Evolutionary conservation across 1,140 invertebrate species (phyloP), one percentile per base, ranked within the genome.

Genomic region (Tribolium castaneum): DNA sequence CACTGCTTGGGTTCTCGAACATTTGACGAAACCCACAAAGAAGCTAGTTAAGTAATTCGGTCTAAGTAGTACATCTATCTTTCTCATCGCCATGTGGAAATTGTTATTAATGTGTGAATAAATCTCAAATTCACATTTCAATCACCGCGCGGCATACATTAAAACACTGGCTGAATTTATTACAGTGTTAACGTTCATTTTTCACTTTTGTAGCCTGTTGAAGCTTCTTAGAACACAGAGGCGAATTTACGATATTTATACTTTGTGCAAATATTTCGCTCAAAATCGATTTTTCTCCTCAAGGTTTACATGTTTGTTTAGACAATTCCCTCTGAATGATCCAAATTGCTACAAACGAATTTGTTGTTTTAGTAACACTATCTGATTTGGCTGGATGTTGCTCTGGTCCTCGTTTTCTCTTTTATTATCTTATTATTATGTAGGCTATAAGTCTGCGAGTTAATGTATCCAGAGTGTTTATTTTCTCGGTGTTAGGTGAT

Each of bases 301-400:
- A 34, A 66, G 30, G 45, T 66, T 35, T 39, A 66, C 59, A 66
- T 66, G 59, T 30, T 66, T 66, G 59, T 66, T 35, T 66, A 35
- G 25, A 66, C 59, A 66, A 66, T 66, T 66, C 35, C 7, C 22
- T 35, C 59, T 35, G 59, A 66, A 14, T 66, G 59, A 66, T 62
- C 59, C 13, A 66, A 66, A 66, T 39, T 66, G 59, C 25, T 14
- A 12, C n/a, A 66, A 66, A 66, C 59, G 59, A 66, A 66, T 66
- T 66, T 66, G 16, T 12, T 12, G 19, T 12, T 66, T 66, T 66
- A n/a, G 30, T 34, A 66, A 9, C 39, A 35, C 25, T 35, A 35
- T 66, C 59, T 66, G 30, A 34, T 66, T 66, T 66, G 59, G 25
- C 59, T 66, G 25, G n/a, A 30, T 34, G 6, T 66, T 35, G 4